Evolutionary conservation across 1,140 invertebrate species (phyloP), one percentile per base, ranked within the genome.

Genomic region (Cryptotermes secundus): DNA sequence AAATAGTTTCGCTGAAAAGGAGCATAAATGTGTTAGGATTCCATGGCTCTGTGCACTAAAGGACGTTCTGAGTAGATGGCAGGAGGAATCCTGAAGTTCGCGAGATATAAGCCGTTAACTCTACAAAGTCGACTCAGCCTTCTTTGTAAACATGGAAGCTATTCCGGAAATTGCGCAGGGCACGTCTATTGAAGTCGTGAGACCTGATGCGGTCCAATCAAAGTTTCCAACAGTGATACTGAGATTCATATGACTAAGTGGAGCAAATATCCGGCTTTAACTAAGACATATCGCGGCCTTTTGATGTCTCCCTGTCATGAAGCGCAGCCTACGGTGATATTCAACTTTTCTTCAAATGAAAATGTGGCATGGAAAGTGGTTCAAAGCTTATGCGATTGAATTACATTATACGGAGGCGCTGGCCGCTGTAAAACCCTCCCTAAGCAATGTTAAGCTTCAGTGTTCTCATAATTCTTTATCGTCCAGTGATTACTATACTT

Each of bases 141-240:
- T 72, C 59, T 72, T 72, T 72, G 59, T 72, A 72, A 72, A 72
- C 59, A 72, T 31, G 26, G 59, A 72, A 31, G 59, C n/a, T 72
- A 14, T 7, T 72, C 59, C 59, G 59, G 59, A 72, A 72, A 72
- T 72, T 72, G 59, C 59, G n/a, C 59, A 31, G 31, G 59, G 14
- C 59, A 26, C n/a, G 59, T 72, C 24, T 72, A 72, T 72, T 72
- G 26, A 31, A 72, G 59, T 72, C 59, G 59, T 72, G 26, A 72
- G 31, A 72, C 31, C 59, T 72, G 59, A n/a, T 72, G 14, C 59
- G 59, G 31, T n/a, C 26, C 6, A 72, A 72, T 72, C 59, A 72
- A 72, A 72, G 59, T 72, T 72, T 72, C 26, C 59, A 72, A 72
- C 59, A 31, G 59, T 16, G n/a, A 72, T 16, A 72, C 59, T 31